Percentiles rank a stretch among this genome's conserved stretches.
These are phyloP conservation scores for Drosophila anomelani DNA, from an alignment of 2,888 invertebrate species.

Conservation along the genomic window DNA sequence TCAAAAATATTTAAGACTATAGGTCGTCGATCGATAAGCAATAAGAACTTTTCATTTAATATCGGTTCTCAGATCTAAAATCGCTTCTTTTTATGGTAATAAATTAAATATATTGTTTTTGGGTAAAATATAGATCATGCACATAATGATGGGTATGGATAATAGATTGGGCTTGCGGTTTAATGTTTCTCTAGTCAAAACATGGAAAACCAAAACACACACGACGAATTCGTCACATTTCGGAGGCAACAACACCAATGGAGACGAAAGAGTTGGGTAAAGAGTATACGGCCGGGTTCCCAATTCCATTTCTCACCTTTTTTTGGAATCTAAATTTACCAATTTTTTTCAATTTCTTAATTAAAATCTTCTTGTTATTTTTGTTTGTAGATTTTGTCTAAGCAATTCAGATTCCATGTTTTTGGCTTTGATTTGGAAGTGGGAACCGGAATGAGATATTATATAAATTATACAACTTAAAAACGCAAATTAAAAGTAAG, in stretches of 20 bases:
- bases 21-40: slow-evolving; percentile 17
- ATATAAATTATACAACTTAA: slow-evolving; percentile 24
- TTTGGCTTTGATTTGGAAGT: neutral
- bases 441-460: neutral
- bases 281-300: slow-evolving; percentile 10
- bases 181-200: slow-evolving; percentile 46
- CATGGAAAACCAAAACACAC: slow-evolving; percentile 54
- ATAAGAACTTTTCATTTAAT: slow-evolving; percentile 8
- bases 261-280: slow-evolving; percentile 36
- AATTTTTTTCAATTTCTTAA: neutral
- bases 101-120: slow-evolving; percentile 20
- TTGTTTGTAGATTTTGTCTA: neutral
- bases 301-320: neutral
- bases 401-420: neutral
- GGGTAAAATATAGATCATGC: slow-evolving; percentile 63
- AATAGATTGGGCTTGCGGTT: slow-evolving; percentile 33
- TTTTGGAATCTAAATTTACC: neutral
- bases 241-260: slow-evolving; percentile 50
- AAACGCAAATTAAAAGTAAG: slow-evolving; percentile 35
- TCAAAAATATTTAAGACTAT: slow-evolving; percentile 43
- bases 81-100: slow-evolving; percentile 14
- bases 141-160: slow-evolving; percentile 38
- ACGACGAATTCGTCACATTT: slow-evolving; percentile 35
- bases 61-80: slow-evolving; percentile 14
- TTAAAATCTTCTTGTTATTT: too few species aligned